Evolutionary conservation across 2,113 vertebrate species (phyloP).

Genomic region (Serinus canaria): DNA sequence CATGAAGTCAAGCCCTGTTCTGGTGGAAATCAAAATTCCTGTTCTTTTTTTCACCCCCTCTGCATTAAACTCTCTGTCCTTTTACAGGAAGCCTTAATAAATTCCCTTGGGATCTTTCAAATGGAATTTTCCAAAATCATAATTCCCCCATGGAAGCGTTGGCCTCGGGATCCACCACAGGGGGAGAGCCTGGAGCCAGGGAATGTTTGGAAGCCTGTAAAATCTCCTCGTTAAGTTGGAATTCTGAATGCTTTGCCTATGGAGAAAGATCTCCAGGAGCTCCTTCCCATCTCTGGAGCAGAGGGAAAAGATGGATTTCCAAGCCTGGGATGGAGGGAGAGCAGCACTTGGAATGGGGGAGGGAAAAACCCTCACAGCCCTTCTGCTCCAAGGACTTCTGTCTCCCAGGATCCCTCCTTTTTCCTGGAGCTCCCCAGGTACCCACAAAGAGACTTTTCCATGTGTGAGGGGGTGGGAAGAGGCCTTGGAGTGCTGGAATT

Average conservation of each 20-base stretch:
- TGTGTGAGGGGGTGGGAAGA: not conserved
- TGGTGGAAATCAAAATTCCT: not conserved
- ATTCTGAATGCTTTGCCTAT: not conserved
- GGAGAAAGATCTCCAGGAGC: not conserved
- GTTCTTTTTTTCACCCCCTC: accelerated
- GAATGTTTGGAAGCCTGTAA: not conserved
- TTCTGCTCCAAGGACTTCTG: not conserved
- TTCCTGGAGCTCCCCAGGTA: not conserved
- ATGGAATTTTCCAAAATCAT: not conserved
- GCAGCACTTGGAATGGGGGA: not conserved
- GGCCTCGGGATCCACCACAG: not conserved
- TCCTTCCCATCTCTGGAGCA: not conserved
- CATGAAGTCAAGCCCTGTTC: not conserved
- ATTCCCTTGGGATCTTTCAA: not conserved
- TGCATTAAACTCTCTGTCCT: not conserved
- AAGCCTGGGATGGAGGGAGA: not conserved
- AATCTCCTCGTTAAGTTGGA: not conserved
- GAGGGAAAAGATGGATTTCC: not conserved
- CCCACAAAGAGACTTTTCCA: not conserved
- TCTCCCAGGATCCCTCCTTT: not conserved
- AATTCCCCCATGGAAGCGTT: not conserved
- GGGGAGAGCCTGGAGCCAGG: not conserved
- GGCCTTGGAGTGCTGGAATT: not conserved
- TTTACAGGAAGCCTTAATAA: not conserved
- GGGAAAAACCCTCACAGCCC: not conserved